Evolutionary conservation across 1,140 invertebrate genomes (phyloP), one percentile per base, ranked within the genome.

Genomic region (Pseudomyrmex pallidus): DNA sequence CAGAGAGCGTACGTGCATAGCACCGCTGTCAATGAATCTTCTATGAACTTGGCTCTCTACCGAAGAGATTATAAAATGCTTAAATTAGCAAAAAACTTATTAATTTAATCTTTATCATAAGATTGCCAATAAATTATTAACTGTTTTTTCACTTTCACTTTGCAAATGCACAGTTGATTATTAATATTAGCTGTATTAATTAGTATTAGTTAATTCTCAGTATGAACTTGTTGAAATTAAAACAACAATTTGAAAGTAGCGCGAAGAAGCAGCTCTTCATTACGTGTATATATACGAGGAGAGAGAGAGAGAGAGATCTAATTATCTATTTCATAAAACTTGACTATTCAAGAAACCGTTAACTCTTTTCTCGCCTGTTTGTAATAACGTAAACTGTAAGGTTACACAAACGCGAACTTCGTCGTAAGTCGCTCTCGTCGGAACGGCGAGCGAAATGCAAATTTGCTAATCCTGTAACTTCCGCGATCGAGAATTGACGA

Each of bases 371-470:
- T 50, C 17, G 48, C 61, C 35, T 78, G 52, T 78, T 78, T 78
- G 76, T 59, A 68, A 78, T 70, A 78, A 78, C 54, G 20, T 61
- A 78, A 78, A 78, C 64, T 78, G 70, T 78, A 52, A 15, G 15
- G 54, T 78, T 78, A 59, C 76, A 78, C 76, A 78, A 78, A 57
- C 17, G n/a, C 64, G 52, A 59, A 78, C 52, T 70, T 78, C 5
- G 54, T 17, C 44, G 66, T 35, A 20, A 70, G 57, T 54, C 63
- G 50, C 46, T 35, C 35, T 35, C 35, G 44, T 20, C 35, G 22
- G 22, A 70, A 59, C 35, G 54, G 25, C 35, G 35, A 50, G 15
- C n/a, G 22, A 80, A 72, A 80, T 70, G 76, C 64, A 78, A 78
- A 78, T 80, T 59, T 72, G 66, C 66, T 80, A 61, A 80, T 80